A percentile compares a stretch with the other conserved stretches of the same genome.
phyloP scores from a whole-genome alignment of 2,113 vertebrate species.

The Oxyruncus cristatus region DNA sequence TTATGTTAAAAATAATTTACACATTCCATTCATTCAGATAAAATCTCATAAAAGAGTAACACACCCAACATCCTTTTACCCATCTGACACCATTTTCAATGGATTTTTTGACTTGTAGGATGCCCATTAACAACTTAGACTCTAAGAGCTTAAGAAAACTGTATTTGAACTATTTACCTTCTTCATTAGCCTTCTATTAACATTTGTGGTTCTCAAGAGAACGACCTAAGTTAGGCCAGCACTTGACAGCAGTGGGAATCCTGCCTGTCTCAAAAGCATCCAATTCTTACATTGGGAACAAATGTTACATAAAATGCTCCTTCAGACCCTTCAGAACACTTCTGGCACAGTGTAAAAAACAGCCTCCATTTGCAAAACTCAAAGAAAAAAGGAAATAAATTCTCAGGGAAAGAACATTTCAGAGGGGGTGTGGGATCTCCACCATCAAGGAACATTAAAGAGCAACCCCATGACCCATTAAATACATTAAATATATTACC shows the following conservation, averaged over 20 bases:
- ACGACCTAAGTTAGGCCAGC: neutral
- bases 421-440: neutral
- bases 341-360: neutral
- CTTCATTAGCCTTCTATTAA: neutral
- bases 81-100: neutral
- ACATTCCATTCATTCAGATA: neutral
- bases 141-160: neutral
- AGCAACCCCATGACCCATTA: neutral
- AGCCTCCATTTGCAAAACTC: neutral
- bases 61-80: rapidly evolving
- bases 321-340: neutral
- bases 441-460: neutral
- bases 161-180: neutral
- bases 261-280: neutral
- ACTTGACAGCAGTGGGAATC: neutral
- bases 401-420: neutral
- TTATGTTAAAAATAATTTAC: neutral
- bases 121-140: neutral
- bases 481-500: neutral
- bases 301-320: neutral
- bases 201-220: neutral
- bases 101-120: neutral
- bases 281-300: neutral
- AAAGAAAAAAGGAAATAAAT: neutral
- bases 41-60: neutral